These are phyloP conservation scores for Paratrypauchen microcephalus DNA, from an alignment of 2,797 vertebrate genomes.

Conservation along the genomic window DNA sequence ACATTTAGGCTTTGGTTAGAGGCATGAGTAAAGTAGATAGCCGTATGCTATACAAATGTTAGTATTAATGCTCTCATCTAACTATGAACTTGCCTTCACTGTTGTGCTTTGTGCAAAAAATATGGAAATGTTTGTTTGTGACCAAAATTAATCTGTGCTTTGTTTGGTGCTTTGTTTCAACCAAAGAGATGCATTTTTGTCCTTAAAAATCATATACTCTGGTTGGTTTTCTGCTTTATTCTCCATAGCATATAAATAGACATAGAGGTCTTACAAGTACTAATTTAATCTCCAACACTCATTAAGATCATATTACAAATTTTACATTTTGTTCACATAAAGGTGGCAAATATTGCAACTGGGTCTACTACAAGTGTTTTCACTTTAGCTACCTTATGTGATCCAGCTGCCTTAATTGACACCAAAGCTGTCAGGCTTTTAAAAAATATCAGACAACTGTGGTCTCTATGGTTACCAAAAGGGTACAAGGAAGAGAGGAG, in stretches of 20 bases:
- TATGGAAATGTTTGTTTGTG: slow-evolving; percentile 18
- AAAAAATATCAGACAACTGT: slow-evolving; percentile 54
- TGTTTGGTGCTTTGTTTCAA: slow-evolving; percentile 57
- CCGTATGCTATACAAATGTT: slow-evolving; percentile 4
- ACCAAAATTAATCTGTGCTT: slow-evolving; percentile 45
- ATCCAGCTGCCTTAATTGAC: slow-evolving; percentile 54
- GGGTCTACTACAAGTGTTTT: neutral
- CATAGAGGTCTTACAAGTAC: neutral
- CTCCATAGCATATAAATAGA: neutral
- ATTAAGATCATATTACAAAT: no score
- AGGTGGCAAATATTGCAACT: neutral
- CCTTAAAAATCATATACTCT: slow-evolving; percentile 28
- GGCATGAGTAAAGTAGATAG: slow-evolving; percentile 15
- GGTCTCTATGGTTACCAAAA: slow-evolving; percentile 73
- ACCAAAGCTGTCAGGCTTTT: slow-evolving; percentile 43
- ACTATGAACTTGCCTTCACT: slow-evolving; percentile 13
- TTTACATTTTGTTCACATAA: neutral
- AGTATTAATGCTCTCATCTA: slow-evolving; percentile 22
- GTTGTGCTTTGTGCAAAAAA: slow-evolving; percentile 16
- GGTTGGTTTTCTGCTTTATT: slow-evolving; percentile 12
- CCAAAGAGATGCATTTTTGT: slow-evolving; percentile 61
- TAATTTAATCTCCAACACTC: neutral
- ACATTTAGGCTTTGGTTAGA: slow-evolving; percentile 14
- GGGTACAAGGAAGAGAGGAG: slow-evolving; percentile 53
- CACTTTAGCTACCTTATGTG: neutral